phyloP scores from a whole-genome alignment of 35 echinoderm and acorn worm species.

The Lytechinus variegatus region DNA sequence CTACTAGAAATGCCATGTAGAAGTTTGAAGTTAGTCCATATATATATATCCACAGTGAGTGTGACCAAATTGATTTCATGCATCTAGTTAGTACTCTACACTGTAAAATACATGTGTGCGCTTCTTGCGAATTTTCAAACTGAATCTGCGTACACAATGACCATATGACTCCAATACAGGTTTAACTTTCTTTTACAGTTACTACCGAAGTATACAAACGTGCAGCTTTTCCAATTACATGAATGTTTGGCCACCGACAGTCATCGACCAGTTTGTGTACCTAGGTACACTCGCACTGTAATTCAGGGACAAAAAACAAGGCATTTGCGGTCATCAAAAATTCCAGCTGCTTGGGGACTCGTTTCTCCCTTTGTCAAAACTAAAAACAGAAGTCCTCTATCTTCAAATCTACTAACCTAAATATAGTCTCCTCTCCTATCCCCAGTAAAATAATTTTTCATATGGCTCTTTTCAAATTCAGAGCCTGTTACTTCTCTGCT shows the following conservation, averaged over 20 bases:
- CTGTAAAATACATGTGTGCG: neutral
- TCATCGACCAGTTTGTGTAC: neutral
- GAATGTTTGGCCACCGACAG: neutral
- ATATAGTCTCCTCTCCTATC: neutral
- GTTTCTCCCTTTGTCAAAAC: neutral
- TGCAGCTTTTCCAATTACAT: neutral
- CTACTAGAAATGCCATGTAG: neutral
- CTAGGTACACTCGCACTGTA: neutral
- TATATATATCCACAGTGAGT: neutral
- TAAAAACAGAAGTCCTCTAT: neutral
- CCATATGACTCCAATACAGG: neutral
- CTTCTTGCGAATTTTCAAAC: neutral
- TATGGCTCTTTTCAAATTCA: too few species aligned
- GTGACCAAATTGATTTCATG: neutral
- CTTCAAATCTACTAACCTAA: neutral
- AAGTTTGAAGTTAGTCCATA: neutral
- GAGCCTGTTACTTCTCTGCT: neutral
- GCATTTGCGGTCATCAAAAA: conserved; percentile 44
- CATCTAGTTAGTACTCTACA: neutral
- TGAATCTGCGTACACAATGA: neutral
- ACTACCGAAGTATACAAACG: neutral
- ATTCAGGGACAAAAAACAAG: conserved; percentile 36
- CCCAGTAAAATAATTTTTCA: too few species aligned
- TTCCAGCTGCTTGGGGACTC: conserved; percentile 35
- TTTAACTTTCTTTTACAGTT: neutral